Conservation (phyloP, 2,797 vertebrate genomes). For the Chelon labrosus region DNA sequence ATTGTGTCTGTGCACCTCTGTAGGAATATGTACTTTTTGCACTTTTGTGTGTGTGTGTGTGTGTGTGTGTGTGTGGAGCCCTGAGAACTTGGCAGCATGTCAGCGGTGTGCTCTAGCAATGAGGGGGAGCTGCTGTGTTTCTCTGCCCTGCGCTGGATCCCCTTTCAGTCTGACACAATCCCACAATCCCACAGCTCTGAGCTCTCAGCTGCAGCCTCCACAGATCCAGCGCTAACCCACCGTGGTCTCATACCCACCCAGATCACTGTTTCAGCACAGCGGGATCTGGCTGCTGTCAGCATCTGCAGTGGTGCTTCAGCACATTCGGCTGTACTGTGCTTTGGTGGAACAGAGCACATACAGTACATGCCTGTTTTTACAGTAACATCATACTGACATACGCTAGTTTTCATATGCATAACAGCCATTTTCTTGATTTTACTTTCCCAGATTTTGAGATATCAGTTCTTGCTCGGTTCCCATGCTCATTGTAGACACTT, state of each 20-base stretch:
- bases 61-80: conserved; percentile 36
- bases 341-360: neutral
- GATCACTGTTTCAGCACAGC: conserved; percentile 51
- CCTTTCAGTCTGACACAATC: conserved; percentile 76
- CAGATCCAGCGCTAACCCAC: conserved; percentile 49
- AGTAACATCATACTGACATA: neutral
- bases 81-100: conserved; percentile 78
- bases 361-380: conserved; percentile 2
- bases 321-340: conserved; percentile 1
- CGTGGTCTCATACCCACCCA: conserved; percentile 52
- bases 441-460: neutral
- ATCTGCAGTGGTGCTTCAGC: conserved; percentile 21
- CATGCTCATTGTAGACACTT: too few species aligned
- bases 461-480: neutral
- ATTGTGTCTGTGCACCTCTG: conserved; percentile 21
- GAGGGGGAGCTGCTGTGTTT: conserved; percentile 76
- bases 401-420: neutral
- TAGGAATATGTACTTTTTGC: conserved; percentile 45
- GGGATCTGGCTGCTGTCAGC: conserved; percentile 36
- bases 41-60: conserved; percentile 19
- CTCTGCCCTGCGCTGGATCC: conserved; percentile 70
- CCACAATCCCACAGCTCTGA: conserved; percentile 71
- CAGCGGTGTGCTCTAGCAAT: conserved; percentile 70
- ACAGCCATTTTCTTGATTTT: neutral
- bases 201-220: conserved; percentile 64